Evolutionary conservation across 1,140 invertebrate species (phyloP).

Genomic region (Macrocentrus cingulum): DNA sequence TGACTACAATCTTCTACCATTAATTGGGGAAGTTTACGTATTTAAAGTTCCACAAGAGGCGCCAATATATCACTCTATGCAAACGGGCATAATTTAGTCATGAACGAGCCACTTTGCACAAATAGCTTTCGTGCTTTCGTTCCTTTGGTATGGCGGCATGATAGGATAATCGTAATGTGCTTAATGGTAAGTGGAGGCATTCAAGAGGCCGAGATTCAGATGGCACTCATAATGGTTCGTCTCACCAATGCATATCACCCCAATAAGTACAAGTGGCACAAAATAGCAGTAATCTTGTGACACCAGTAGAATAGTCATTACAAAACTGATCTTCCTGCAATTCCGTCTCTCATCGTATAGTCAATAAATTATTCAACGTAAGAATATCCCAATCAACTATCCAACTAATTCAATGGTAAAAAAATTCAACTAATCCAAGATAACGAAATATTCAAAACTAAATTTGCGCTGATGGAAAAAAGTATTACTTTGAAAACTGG

Average conservation of each 20-base stretch:
- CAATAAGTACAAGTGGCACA: slow-evolving; percentile 61
- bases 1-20: too few relatives aligned
- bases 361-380: neutral
- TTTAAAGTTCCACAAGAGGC: neutral
- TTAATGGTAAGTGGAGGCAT: slow-evolving; percentile 60
- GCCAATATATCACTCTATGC: slow-evolving; percentile 44
- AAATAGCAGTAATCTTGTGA: slow-evolving; percentile 56
- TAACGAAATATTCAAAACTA: too few relatives aligned
- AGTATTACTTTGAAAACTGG: too few relatives aligned
- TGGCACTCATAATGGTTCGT: slow-evolving; percentile 56
- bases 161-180: slow-evolving; percentile 62
- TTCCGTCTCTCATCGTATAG: neutral
- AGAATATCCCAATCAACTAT: too few relatives aligned
- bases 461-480: too few relatives aligned
- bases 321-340: slow-evolving; percentile 28
- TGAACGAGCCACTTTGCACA: slow-evolving; percentile 58
- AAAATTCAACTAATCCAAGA: too few relatives aligned
- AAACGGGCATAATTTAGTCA: slow-evolving; percentile 58
- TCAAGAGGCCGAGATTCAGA: slow-evolving; percentile 57
- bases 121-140: slow-evolving; percentile 50
- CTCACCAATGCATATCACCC: slow-evolving; percentile 48
- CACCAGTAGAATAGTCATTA: slow-evolving; percentile 29
- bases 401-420: too few relatives aligned
- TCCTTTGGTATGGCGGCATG: slow-evolving; percentile 35
- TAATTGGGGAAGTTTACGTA: too few relatives aligned